phyloP scores from a whole-genome alignment of 1,140 invertebrate species.

The Eufriesea mexicana region DNA sequence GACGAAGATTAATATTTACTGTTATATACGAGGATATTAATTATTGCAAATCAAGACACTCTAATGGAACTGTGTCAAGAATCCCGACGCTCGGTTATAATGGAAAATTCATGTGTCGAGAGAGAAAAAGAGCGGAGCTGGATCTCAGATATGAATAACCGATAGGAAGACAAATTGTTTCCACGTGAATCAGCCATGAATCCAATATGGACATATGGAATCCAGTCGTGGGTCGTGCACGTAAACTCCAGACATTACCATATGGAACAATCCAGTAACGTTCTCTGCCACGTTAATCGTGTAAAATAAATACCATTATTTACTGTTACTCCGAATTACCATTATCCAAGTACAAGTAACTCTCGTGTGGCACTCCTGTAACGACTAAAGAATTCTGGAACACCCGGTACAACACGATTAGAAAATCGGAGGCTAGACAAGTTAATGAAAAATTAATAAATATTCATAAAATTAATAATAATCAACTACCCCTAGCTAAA shows the following conservation, averaged over 20 bases:
- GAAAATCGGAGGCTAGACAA: too few relatives aligned
- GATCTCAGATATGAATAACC: constrained; percentile 3
- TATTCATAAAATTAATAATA: too few relatives aligned
- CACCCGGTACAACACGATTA: too few relatives aligned
- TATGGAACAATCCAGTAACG: background rate
- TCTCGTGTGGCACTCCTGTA: too few relatives aligned
- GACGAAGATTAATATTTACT: background rate
- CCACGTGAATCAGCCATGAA: constrained; percentile 14
- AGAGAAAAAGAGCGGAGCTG: background rate
- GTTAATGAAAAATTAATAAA: too few relatives aligned
- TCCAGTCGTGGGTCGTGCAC: background rate
- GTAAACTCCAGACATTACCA: background rate
- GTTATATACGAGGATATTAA: background rate
- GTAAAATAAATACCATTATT: too few relatives aligned
- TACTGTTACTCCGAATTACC: too few relatives aligned
- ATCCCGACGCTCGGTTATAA: background rate
- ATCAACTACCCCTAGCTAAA: too few relatives aligned
- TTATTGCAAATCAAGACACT: background rate
- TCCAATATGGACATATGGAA: constrained; percentile 1
- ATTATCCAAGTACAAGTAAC: too few relatives aligned
- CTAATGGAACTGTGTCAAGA: background rate
- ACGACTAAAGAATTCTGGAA: too few relatives aligned
- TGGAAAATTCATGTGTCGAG: background rate
- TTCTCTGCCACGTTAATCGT: background rate
- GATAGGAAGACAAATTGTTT: constrained; percentile 24